Base-by-base conservation (phyloP, 2,888 invertebrate genomes). In the Mylabris sibirica region DNA sequence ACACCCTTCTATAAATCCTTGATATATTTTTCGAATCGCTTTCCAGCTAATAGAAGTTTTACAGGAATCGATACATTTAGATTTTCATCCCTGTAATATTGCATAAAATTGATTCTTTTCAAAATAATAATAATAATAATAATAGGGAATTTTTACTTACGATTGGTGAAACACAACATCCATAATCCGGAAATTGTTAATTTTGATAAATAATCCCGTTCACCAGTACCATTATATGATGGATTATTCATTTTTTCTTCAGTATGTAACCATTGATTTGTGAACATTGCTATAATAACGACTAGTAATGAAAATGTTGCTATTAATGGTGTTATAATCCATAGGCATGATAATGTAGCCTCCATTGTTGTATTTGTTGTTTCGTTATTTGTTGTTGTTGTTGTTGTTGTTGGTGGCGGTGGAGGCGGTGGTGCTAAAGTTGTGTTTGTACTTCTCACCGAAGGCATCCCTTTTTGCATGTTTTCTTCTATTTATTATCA, bases 241-340 rank as follows among this genome's bases (percentile, higher is more conserved):
- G 90, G 90, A 85, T 92, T 94, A 68, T 91, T 89, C 87, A 96
- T 90, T 83, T 93, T 93, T 84, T 96, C 96, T 82, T 94, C 92
- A 3, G 95, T 95, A 76, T 93, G 91, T 26, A 96, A 88, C 96
- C 96, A 96, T 85, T 94, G 92, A 82, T 92, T 92, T 3, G 93
- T 93, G 8, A 90, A 87, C 71, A 94, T 90, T 20, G 93, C 93
- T 2, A 93, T 89, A 53, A 91, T 86, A 20, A 93, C 92, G 57
- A 92, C 91, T 12, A 90, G 87, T 41, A 93, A 88, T 12, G 93
- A 92, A 14, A 93, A 87, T 41, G 92, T 89, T 14, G 93, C 92
- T 22, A 91, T 89, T 38, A 93, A 82, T 0, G 90, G 90, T 0
- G 90, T 90, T 49, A 89, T 81, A 34, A 90, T 83, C 90, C 90